Evolutionary conservation across 2,888 invertebrate species (phyloP).

Genomic region (Drosophila trichaetosa): DNA sequence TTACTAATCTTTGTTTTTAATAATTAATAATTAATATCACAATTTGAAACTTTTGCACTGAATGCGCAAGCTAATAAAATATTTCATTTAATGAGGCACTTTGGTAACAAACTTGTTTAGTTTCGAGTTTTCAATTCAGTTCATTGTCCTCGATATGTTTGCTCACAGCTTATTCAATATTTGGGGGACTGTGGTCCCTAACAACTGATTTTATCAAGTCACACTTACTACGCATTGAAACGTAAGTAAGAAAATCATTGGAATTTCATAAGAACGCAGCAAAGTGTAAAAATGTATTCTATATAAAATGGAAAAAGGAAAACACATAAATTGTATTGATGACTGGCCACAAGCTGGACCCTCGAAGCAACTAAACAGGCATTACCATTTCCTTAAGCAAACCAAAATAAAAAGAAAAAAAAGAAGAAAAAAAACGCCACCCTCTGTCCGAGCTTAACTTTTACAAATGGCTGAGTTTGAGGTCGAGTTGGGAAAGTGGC

Average conservation of each 20-base stretch:
- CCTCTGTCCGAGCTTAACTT: constrained; percentile 48
- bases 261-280: constrained; percentile 37
- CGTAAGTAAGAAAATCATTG: constrained; percentile 20
- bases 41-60: background rate
- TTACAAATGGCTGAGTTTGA: constrained; percentile 56
- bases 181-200: background rate
- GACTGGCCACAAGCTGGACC: constrained; percentile 44
- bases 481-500: constrained; percentile 50
- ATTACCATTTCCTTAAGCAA: constrained; percentile 18
- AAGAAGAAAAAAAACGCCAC: background rate
- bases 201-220: constrained; percentile 16
- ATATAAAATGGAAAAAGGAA: constrained; percentile 21
- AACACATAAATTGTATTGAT: constrained; percentile 51
- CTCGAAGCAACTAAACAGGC: constrained; percentile 35
- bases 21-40: background rate
- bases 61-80: background rate
- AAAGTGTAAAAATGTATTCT: constrained; percentile 54
- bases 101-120: background rate
- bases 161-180: constrained; percentile 3
- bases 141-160: background rate
- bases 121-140: background rate
- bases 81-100: too few species aligned
- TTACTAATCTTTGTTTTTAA: background rate
- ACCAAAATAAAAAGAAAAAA: background rate
- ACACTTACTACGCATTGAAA: constrained; percentile 36